Percentiles rank a stretch among this genome's conserved stretches.
Conservation (phyloP, 2,113 vertebrate genomes). For the Thunnus maccoyii region DNA sequence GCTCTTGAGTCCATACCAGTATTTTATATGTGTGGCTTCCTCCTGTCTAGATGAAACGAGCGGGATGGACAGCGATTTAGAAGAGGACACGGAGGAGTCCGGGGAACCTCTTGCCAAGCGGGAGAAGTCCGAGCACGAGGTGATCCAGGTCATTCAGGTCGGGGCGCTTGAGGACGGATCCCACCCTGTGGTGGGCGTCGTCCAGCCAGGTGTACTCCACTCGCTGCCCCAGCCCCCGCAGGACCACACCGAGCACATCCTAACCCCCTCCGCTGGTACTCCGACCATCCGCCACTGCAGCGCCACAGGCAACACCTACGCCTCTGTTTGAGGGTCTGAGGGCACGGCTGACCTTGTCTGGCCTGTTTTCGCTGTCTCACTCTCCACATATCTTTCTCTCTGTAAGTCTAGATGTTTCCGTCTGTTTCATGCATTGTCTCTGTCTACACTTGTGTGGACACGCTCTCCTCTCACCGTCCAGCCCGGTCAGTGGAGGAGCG, state of each 20-base stretch:
- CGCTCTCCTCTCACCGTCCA: conserved; percentile 35
- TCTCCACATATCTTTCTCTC: conserved; percentile 63
- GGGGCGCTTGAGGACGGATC: conserved; percentile 82
- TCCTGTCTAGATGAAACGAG: conserved; percentile 81
- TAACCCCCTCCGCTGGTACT: conserved; percentile 76
- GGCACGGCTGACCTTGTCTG: conserved; percentile 21
- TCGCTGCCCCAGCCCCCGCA: conserved; percentile 75
- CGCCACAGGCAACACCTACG: conserved; percentile 85
- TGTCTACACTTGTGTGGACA: conserved; percentile 67
- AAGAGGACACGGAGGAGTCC: conserved; percentile 82
- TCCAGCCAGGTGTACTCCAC: conserved; percentile 83
- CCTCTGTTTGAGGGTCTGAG: conserved; percentile 82
- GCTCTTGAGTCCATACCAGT: background rate
- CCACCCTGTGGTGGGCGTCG: conserved; percentile 85
- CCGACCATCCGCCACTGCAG: conserved; percentile 87
- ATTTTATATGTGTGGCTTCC: background rate
- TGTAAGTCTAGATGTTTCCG: conserved; percentile 60
- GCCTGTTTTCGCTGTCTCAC: conserved; percentile 48
- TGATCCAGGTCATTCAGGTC: conserved; percentile 87
- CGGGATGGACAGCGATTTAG: conserved; percentile 87
- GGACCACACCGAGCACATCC: conserved; percentile 83
- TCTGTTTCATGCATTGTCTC: conserved; percentile 64
- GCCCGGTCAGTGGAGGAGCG: conserved; percentile 36
- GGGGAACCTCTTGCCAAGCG: conserved; percentile 85
- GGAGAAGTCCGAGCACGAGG: conserved; percentile 83